Base-by-base conservation (phyloP, 2,888 invertebrate species). In the Mesorhabditis sp. region DNA sequence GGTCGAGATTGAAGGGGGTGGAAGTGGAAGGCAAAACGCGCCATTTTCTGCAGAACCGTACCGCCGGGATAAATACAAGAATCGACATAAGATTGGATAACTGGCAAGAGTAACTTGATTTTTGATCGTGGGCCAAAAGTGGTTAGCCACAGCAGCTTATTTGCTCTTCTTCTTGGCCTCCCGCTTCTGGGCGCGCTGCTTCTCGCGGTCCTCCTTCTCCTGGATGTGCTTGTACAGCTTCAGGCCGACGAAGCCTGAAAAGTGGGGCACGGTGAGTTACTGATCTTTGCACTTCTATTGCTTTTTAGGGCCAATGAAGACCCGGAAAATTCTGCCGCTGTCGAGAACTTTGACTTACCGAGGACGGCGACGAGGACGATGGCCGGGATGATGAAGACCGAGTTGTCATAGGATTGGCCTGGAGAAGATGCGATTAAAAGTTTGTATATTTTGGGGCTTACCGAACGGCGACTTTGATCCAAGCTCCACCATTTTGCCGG, bases 331-430 rank as follows among this genome's bases (percentile, higher is more conserved):
- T n/a, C 50, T 50, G 28, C 58, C 58, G 58, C n/a, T 50, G 58
- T 50, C 7, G n/a, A 1, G 0, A 50, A 2, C 7, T 50, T 50
- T 2, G 58, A 86, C 89, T 90, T 88, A 93, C 93, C 91, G 87
- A 92, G 90, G 85, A 94, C 89, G 78, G 91, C 90, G 79, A 91
- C 88, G 80, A 93, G 91, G 78, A 93, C 90, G 79, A 93, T 90
- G 67, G 91, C 93, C 79, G 94, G 93, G 82, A 93, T 86, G 81
- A 93, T 91, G 87, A 94, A 93, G 78, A 93, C 92, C 63, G 91
- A 89, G 88, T 94, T 93, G 76, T 92, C 92, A 88, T 94, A 93
- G 78, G 77, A 76, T 58, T 77, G 77, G 6, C 74, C 44, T 45
- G 43, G 42, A 50, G n/a, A 50, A 13, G 58, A 28, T 28, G 2